These are phyloP conservation scores for Steinernema scapterisci DNA, from an alignment of 2,888 invertebrate genomes.

Conservation along the genomic window DNA sequence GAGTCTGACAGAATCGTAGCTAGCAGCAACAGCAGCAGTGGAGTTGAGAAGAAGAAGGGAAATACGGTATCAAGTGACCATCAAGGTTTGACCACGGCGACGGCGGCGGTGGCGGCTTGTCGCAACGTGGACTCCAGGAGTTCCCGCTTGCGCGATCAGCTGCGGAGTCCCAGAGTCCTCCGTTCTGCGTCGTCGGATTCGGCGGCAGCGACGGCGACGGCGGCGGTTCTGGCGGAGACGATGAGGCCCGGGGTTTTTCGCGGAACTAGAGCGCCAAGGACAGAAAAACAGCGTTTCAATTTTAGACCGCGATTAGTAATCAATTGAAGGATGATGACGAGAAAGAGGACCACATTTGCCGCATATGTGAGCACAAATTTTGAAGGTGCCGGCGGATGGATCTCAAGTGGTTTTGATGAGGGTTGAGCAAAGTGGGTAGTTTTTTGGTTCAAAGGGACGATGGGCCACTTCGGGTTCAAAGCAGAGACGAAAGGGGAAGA, in stretches of 20 bases:
- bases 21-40: not conserved
- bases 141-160: too few relatives aligned
- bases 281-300: not conserved
- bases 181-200: not conserved
- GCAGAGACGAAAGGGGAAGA: not conserved
- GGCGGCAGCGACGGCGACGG: too few relatives aligned
- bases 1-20: not conserved
- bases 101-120: not conserved
- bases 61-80: slow-evolving; percentile 6
- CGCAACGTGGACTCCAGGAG: not conserved
- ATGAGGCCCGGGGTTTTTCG: too few relatives aligned
- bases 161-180: not conserved
- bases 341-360: slow-evolving; percentile 9
- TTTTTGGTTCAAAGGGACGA: too few relatives aligned
- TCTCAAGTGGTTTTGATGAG: too few relatives aligned
- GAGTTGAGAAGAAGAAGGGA: not conserved
- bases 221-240: not conserved
- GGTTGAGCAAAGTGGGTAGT: too few relatives aligned
- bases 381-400: not conserved
- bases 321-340: not conserved
- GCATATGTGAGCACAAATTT: slow-evolving; percentile 8
- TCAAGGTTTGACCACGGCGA: not conserved
- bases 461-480: too few relatives aligned
- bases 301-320: not conserved
- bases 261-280: not conserved